Percentiles rank a stretch among this genome's conserved stretches.
Conservation (phyloP, 2,888 invertebrate species). For the Tachina lurida region DNA sequence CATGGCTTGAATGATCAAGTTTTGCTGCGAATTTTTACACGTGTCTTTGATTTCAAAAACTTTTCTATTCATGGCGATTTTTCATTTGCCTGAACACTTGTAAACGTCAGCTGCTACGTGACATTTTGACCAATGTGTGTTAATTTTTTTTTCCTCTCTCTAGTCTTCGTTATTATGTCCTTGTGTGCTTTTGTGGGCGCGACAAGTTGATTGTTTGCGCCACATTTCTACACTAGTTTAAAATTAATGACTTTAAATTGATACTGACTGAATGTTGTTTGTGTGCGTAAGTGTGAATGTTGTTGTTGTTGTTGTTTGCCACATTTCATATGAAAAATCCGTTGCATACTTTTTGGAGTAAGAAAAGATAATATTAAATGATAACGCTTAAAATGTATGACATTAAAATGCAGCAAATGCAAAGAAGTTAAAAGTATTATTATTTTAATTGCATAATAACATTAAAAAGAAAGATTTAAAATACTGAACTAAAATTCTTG, state of each 20-base stretch:
- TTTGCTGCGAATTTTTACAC: not conserved
- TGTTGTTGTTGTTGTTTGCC: not conserved
- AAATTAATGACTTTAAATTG: slow-evolving; percentile 46
- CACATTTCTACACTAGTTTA: slow-evolving; percentile 11
- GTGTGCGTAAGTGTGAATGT: slow-evolving; percentile 11
- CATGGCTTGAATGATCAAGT: too few species aligned
- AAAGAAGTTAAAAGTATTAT: too few species aligned
- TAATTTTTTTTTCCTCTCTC: not conserved
- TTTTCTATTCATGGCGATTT: not conserved
- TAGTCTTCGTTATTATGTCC: not conserved
- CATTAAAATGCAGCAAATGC: not conserved
- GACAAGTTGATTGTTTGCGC: not conserved
- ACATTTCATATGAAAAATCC: not conserved
- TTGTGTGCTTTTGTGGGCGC: not conserved
- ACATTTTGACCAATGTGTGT: slow-evolving; percentile 43
- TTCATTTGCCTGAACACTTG: slow-evolving; percentile 12
- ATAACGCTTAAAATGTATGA: not conserved
- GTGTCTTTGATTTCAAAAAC: not conserved
- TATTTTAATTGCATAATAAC: too few species aligned
- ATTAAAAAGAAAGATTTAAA: too few species aligned
- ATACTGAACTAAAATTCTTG: too few species aligned
- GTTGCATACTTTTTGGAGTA: not conserved
- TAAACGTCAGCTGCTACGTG: slow-evolving; percentile 36
- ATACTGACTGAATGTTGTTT: not conserved
- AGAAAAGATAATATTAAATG: not conserved